phyloP scores from a whole-genome alignment of 2,797 vertebrate genomes.

The Aythya fuligula region DNA sequence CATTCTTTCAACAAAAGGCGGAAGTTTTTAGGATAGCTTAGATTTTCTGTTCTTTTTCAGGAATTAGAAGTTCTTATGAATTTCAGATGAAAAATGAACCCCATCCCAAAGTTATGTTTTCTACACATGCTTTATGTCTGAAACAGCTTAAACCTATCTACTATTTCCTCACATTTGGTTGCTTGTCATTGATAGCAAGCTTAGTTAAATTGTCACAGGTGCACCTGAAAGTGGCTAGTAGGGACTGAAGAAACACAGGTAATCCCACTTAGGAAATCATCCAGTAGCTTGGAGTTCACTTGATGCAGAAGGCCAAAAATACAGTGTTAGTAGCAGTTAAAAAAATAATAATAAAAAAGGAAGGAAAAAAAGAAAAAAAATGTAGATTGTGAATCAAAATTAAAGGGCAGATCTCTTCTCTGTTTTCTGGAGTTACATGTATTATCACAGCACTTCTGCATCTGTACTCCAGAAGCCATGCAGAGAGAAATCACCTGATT shows the following conservation, averaged over 20 bases:
- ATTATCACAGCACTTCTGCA: not conserved
- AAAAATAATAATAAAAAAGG: not conserved
- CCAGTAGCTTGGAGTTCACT: constrained; percentile 5
- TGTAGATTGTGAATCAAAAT: not conserved
- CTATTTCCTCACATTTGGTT: not conserved
- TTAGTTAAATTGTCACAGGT: constrained; percentile 40
- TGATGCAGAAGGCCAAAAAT: constrained; percentile 31
- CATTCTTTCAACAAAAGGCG: not conserved
- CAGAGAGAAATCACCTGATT: not conserved
- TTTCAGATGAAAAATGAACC: constrained; percentile 28
- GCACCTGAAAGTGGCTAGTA: constrained; percentile 14
- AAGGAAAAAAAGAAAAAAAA: not conserved
- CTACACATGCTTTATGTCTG: not conserved
- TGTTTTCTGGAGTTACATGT: not conserved
- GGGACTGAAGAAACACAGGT: constrained; percentile 33
- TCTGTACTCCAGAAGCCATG: not conserved
- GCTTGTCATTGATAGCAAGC: constrained; percentile 2
- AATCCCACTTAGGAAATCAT: constrained; percentile 55
- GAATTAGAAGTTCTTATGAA: not conserved
- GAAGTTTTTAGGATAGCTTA: not conserved
- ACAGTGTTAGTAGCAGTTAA: constrained; percentile 43
- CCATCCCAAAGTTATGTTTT: not conserved
- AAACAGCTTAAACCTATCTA: constrained; percentile 10
- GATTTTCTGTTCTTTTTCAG: constrained; percentile 14
- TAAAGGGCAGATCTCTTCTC: not conserved